These are phyloP conservation scores for Pharmacophagus antenor DNA, from an alignment of 2,888 invertebrate genomes.

Conservation along the genomic window DNA sequence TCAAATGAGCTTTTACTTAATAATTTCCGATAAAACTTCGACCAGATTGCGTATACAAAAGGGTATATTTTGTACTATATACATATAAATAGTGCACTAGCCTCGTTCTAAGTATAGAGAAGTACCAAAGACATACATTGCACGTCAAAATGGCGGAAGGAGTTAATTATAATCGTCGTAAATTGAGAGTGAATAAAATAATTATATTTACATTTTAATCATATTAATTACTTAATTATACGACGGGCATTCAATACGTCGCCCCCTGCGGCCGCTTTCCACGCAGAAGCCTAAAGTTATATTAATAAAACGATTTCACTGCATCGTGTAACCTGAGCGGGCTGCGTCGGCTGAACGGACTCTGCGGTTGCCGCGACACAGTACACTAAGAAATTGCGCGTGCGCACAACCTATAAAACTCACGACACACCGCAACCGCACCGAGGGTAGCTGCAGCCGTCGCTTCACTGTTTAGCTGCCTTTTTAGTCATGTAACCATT, in stretches of 20 bases:
- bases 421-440: constrained; percentile 36
- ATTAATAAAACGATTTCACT: constrained; percentile 60
- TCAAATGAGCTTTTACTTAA: too few relatives aligned
- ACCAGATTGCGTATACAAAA: too few relatives aligned
- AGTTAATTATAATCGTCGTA: too few relatives aligned
- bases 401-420: constrained; percentile 48
- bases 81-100: too few relatives aligned
- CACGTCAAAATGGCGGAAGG: too few relatives aligned
- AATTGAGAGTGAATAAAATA: too few relatives aligned
- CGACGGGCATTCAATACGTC: constrained; percentile 6
- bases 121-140: too few relatives aligned
- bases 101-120: too few relatives aligned
- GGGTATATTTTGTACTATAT: too few relatives aligned
- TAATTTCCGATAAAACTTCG: too few relatives aligned
- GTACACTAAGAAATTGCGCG: constrained; percentile 59
- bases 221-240: constrained; percentile 4
- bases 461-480: constrained; percentile 30
- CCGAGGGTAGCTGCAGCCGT: constrained; percentile 28
- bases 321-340: constrained; percentile 48
- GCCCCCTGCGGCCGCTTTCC: constrained; percentile 37
- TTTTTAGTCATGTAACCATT: constrained; percentile 28
- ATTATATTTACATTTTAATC: too few relatives aligned
- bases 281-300: constrained; percentile 46
- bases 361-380: constrained; percentile 60
- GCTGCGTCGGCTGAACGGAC: constrained; percentile 50